Evolutionary conservation across 2,113 vertebrate species (phyloP).

Genomic region (Podiceps cristatus): DNA sequence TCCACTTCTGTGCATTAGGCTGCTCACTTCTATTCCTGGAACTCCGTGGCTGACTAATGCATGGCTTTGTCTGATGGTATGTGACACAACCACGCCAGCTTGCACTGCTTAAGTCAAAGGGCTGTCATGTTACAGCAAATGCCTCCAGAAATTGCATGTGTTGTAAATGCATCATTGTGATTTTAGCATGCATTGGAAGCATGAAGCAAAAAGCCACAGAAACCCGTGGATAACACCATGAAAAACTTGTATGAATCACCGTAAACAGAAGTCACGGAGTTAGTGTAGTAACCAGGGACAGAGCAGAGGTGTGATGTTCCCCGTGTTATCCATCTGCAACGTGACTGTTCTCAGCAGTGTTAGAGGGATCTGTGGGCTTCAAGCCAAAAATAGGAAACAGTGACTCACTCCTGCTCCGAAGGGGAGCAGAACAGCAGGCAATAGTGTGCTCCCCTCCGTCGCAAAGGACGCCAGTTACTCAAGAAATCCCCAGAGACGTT

Average conservation of each 20-base stretch:
- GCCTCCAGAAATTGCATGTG: neutral
- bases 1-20: neutral
- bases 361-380: neutral
- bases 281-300: neutral
- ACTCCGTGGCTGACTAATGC: neutral
- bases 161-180: neutral
- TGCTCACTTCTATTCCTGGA: slow-evolving; percentile 11
- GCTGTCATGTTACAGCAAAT: neutral
- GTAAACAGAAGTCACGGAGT: neutral
- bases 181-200: neutral
- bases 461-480: neutral
- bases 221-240: fast-evolving
- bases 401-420: neutral
- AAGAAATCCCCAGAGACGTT: fast-evolving
- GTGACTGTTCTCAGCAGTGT: fast-evolving
- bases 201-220: neutral
- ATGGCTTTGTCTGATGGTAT: neutral
- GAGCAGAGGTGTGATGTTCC: neutral
- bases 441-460: fast-evolving
- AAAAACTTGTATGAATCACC: neutral
- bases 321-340: fast-evolving
- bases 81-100: neutral
- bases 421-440: neutral
- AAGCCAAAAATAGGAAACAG: fast-evolving
- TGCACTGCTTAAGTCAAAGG: neutral